A percentile compares a stretch with the other conserved stretches of the same genome.
These are phyloP conservation scores for Caenorhabditis zanzibari DNA, from an alignment of 2,888 invertebrate species.

Conservation along the genomic window DNA sequence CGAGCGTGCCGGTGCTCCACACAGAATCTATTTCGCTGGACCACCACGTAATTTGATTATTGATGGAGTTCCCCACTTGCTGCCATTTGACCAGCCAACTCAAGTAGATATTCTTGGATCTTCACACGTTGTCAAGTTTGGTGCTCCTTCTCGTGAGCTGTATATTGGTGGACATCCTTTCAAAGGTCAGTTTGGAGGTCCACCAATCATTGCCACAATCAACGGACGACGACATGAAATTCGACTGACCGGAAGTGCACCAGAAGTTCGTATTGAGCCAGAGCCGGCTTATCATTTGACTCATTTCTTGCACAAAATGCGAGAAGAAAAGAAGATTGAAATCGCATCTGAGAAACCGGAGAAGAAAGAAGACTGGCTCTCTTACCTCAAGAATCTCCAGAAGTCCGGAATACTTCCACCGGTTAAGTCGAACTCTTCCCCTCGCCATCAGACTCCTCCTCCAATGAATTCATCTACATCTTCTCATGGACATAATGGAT, in stretches of 20 bases:
- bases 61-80: slow-evolving; percentile 76
- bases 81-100: slow-evolving; percentile 80
- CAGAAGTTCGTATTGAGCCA: slow-evolving; percentile 93
- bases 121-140: slow-evolving; percentile 89
- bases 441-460: slow-evolving; percentile 19
- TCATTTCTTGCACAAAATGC: slow-evolving; percentile 70
- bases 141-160: slow-evolving; percentile 93
- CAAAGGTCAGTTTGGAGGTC: slow-evolving; percentile 90
- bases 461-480: not conserved
- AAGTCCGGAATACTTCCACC: slow-evolving; percentile 36
- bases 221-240: slow-evolving; percentile 90
- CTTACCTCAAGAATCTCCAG: slow-evolving; percentile 53
- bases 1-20: slow-evolving; percentile 82
- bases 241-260: slow-evolving; percentile 93
- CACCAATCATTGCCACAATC: slow-evolving; percentile 90
- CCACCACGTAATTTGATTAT: slow-evolving; percentile 81
- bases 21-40: slow-evolving; percentile 82
- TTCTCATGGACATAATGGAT: slow-evolving; percentile 1
- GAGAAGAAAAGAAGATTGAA: slow-evolving; percentile 63
- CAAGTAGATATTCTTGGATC: slow-evolving; percentile 84
- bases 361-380: slow-evolving; percentile 48
- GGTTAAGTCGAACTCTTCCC: slow-evolving; percentile 2
- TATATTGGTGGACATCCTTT: slow-evolving; percentile 93
- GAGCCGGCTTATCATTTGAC: slow-evolving; percentile 89
- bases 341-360: slow-evolving; percentile 55